Base-by-base conservation (phyloP, 2,113 vertebrate genomes). In the Oncorhynchus keta region DNA sequence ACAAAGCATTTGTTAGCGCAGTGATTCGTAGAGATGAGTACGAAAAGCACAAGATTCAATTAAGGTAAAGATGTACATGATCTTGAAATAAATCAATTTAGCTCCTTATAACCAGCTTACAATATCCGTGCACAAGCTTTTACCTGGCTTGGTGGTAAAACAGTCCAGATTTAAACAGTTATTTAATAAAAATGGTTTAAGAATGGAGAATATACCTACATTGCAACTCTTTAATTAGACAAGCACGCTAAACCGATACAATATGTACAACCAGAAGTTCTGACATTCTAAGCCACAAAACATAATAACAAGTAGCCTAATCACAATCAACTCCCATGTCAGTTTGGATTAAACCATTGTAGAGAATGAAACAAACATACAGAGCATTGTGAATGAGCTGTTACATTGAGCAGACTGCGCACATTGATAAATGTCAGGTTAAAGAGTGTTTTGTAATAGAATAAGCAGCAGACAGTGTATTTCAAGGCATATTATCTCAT, bases 161-260 rank as follows among this genome's bases (percentile, higher is more conserved):
- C 8, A 18, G 51, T 55, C 4, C 51, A 55, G 12, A 55, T 55
- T 55, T 18, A 13, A 55, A 55, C 16, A 55, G 16, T 55, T 5
- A 55, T 55, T 22, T 62, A 62, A 62, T 22, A 62, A 62, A 18
- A 55, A 18, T 18, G 12, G 51, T 7, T 55, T 18, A 62, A 66
- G 14, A 14, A 28, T 30, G 22, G 35, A 73, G 68, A 35, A 35
- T 20, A 69, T 32, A 26, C 7, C 12, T 24, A 49, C 35, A 66
- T 45, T 70, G 20, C 13, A 75, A 71, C 14, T 74, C 30, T 86
- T 84, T 86, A 76, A 80, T 78, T 26, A 28, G 26, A 30, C 64
- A 66, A 9, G 64, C 64, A 28, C 14, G 16, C 9, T 30, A 12
- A 66, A n/a, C 59, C 64, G 3, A 26, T 64, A 26, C 22, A 26